These are phyloP conservation scores for Phaedon cochleariae DNA, from an alignment of 2,888 invertebrate genomes.

Conservation along the genomic window DNA sequence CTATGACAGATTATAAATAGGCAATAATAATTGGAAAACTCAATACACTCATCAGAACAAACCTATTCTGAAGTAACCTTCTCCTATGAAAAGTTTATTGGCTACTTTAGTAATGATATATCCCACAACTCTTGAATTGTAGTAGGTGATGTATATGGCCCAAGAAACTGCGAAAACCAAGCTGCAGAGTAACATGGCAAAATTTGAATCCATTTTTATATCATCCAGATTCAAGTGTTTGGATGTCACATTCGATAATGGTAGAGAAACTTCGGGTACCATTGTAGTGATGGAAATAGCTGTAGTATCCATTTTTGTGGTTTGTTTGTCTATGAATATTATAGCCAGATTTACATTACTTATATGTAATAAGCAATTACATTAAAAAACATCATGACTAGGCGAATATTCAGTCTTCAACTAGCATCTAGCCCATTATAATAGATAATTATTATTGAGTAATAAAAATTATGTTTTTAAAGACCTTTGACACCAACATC, in stretches of 20 bases:
- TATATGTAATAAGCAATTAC: not conserved
- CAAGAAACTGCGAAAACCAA: slow-evolving; percentile 85
- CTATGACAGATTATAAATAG: slow-evolving; percentile 64
- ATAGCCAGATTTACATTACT: not conserved
- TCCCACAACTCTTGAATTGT: slow-evolving; percentile 92
- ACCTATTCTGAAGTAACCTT: slow-evolving; percentile 91
- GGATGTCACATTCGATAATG: slow-evolving; percentile 43
- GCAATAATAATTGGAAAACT: not conserved
- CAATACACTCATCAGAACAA: slow-evolving; percentile 6
- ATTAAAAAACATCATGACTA: too few species aligned
- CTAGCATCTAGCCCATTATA: slow-evolving; percentile 24
- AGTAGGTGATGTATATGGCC: slow-evolving; percentile 94
- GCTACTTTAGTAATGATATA: slow-evolving; percentile 88
- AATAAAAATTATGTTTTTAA: slow-evolving; percentile 5
- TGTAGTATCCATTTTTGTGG: slow-evolving; percentile 26
- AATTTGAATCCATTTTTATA: slow-evolving; percentile 81
- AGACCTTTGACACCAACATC: not conserved
- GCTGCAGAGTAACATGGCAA: slow-evolving; percentile 80
- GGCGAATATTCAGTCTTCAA: not conserved
- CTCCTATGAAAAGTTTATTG: slow-evolving; percentile 85
- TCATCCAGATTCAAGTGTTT: slow-evolving; percentile 65
- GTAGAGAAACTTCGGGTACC: slow-evolving; percentile 47
- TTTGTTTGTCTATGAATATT: not conserved
- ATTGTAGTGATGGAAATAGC: slow-evolving; percentile 14
- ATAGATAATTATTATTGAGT: slow-evolving; percentile 18